Evolutionary conservation across 2,113 vertebrate genomes (phyloP), one percentile per base, ranked within the genome.

Genomic region (Zonotrichia leucophrys): DNA sequence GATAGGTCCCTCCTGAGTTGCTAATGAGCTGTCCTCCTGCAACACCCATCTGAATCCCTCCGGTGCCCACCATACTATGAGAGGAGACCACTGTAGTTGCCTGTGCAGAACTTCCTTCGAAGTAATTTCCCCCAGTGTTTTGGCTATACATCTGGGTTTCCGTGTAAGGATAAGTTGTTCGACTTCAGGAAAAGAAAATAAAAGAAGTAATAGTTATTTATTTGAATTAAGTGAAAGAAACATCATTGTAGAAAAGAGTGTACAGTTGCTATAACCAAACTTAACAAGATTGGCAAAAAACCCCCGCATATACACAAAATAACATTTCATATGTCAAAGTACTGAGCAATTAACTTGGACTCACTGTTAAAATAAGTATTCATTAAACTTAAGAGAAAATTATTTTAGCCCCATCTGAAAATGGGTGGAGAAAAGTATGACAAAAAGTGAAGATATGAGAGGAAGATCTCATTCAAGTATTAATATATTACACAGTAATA

Each of bases 111-210:
- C 97, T 97, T 90, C 97, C 98, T 97, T 98, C 98, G 96, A 98
- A 98, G 93, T 98, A 98, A 97, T 96, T 98, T 73, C 98, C 97
- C 88, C 98, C 98, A 93, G 98, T 97, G 96, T 98, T 98, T 95
- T 98, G 98, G 96, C 97, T 98, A 95, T 98, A 98, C 98, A 98
- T 98, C 96, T 98, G 98, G 33, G 98, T 98, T 97, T 98, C 98
- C 72, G 98, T 97, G 89, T 98, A 98, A 95, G 98, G 98, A 58
- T 98, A 98, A 83, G 98, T 97, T 96, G 98, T 98, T 96, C 97
- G 98, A 96, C 98, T 98, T 97, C 80, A 96, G 91, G 87, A 95
- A 92, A 94, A 95, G 56, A 95, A 96, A 92, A 87, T 78, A 87
- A 89, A 95, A 91, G 33, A 91, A 91, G 50, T 21, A 58, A 58